Percentiles rank a stretch among this genome's conserved stretches.
Conservation (phyloP, 2,888 invertebrate genomes). For the Punctoribates punctum region DNA sequence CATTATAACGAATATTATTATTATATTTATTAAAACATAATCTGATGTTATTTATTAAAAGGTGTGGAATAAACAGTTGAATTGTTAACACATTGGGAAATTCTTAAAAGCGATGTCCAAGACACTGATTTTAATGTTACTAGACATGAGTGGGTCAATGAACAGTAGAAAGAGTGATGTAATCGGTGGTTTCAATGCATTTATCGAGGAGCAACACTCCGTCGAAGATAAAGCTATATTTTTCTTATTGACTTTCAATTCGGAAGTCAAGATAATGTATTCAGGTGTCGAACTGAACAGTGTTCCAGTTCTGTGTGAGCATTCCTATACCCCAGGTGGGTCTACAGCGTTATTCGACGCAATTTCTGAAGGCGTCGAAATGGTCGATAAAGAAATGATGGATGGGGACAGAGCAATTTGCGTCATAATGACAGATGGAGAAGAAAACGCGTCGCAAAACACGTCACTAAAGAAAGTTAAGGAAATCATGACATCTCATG, state of each 20-base stretch:
- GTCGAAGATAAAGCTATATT: background rate
- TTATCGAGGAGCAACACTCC: background rate
- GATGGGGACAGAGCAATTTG: background rate
- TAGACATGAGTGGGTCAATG: background rate
- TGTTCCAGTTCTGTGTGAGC: background rate
- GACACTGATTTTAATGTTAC: background rate
- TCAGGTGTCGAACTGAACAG: background rate
- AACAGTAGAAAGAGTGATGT: background rate
- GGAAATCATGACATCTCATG: background rate
- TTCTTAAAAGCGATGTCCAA: too few relatives aligned
- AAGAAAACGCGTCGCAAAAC: background rate
- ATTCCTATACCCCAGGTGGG: background rate
- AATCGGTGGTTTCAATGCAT: background rate
- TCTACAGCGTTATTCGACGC: slow-evolving; percentile 1
- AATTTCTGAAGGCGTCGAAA: background rate
- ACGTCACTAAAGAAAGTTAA: background rate
- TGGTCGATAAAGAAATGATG: background rate
- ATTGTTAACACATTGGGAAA: too few relatives aligned
- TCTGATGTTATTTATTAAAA: too few relatives aligned
- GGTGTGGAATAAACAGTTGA: too few relatives aligned
- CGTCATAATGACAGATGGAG: slow-evolving; percentile 7
- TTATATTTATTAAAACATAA: too few relatives aligned
- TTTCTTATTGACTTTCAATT: background rate
- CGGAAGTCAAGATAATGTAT: background rate
- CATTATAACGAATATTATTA: too few relatives aligned